Conservation (phyloP, 2,888 invertebrate genomes). For the Pachycephus smyrnensis region DNA sequence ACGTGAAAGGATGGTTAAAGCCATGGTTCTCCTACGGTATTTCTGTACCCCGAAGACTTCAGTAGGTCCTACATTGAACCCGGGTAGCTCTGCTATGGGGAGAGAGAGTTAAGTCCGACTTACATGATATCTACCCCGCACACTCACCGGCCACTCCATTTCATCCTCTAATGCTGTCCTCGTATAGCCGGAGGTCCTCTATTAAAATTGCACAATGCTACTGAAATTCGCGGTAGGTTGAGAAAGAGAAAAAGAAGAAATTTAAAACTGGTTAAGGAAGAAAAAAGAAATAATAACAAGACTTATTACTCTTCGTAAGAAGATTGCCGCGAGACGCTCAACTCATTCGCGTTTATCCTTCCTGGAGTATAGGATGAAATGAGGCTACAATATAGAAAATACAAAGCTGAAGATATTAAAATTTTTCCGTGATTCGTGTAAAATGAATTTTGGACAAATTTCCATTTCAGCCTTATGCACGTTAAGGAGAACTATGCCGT, state of each 20-base stretch:
- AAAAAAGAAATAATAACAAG: slow-evolving; percentile 7
- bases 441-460: neutral
- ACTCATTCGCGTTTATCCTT: neutral
- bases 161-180: slow-evolving; percentile 48
- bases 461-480: neutral
- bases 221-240: neutral
- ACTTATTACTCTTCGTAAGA: slow-evolving; percentile 8
- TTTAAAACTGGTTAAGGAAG: slow-evolving; percentile 2
- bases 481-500: neutral
- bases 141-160: slow-evolving; percentile 58
- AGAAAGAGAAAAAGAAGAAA: slow-evolving; percentile 7
- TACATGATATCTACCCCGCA: slow-evolving; percentile 64
- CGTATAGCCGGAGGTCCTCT: slow-evolving; percentile 37
- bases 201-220: slow-evolving; percentile 59
- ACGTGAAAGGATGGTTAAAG: slow-evolving; percentile 17
- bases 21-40: slow-evolving; percentile 2
- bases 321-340: neutral
- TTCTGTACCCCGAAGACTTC: neutral
- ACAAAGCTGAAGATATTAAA: neutral
- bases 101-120: slow-evolving; percentile 59
- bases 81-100: slow-evolving; percentile 23
- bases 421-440: neutral
- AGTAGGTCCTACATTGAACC: slow-evolving; percentile 14
- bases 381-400: neutral
- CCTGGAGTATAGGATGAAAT: neutral